A percentile compares a stretch with the other conserved stretches of the same genome.
These are phyloP conservation scores for Manis javanica DNA, from an alignment of 2,797 vertebrate genomes.

Conservation along the genomic window DNA sequence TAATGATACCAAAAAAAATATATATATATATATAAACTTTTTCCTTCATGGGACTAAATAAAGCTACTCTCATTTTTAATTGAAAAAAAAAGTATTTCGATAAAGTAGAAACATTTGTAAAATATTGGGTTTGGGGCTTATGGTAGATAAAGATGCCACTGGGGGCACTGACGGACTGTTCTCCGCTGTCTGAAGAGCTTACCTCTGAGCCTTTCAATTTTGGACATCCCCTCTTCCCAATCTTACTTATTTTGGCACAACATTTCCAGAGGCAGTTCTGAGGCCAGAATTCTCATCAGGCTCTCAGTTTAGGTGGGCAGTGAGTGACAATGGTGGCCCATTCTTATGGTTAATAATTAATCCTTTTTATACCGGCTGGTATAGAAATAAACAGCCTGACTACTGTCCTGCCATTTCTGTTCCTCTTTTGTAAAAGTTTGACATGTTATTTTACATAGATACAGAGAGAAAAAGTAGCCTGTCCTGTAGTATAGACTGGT, in stretches of 20 bases:
- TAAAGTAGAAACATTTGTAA: background rate
- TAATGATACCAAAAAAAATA: too few species aligned
- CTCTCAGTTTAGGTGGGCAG: background rate
- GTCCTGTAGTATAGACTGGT: background rate
- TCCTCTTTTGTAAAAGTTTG: background rate
- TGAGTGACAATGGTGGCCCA: background rate
- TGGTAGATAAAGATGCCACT: background rate
- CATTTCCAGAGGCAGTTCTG: background rate
- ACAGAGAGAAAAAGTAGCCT: background rate
- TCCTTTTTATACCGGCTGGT: background rate
- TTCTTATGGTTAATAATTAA: background rate
- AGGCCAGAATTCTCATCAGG: background rate
- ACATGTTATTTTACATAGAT: background rate
- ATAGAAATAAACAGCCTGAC: slow-evolving; percentile 16
- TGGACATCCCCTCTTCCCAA: background rate
- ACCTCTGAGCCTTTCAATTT: background rate
- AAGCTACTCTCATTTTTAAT: too few species aligned
- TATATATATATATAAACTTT: too few species aligned
- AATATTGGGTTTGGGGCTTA: background rate
- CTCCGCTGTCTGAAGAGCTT: background rate
- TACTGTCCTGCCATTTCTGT: background rate
- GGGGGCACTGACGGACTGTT: background rate
- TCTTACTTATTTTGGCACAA: background rate
- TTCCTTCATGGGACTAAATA: too few species aligned
- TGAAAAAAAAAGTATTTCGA: background rate